These are phyloP conservation scores for Serranus cabrilla DNA, from an alignment of 2,797 vertebrate species.

Conservation along the genomic window DNA sequence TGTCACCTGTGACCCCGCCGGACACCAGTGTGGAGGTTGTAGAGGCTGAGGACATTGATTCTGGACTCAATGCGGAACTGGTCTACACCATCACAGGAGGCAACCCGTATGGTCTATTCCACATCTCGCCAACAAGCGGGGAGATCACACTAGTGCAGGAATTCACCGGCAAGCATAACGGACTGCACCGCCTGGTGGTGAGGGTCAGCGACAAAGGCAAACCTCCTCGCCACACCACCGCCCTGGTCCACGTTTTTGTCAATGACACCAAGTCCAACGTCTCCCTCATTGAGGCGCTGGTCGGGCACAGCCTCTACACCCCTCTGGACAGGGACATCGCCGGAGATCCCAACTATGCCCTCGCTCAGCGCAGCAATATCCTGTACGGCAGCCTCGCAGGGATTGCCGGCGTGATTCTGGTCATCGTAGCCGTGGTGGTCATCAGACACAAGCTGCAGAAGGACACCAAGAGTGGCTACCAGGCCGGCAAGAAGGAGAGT, in stretches of 20 bases:
- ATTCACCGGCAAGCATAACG: conserved; percentile 93
- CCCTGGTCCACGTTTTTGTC: conserved; percentile 95
- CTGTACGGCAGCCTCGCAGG: conserved; percentile 93
- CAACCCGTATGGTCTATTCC: conserved; percentile 96
- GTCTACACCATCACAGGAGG: conserved; percentile 93
- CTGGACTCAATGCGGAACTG: conserved; percentile 92
- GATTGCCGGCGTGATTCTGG: conserved; percentile 91
- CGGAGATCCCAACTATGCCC: conserved; percentile 93
- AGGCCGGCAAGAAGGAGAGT: conserved; percentile 97
- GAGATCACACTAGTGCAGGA: conserved; percentile 94
- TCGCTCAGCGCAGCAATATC: conserved; percentile 92
- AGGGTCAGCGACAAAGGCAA: conserved; percentile 94
- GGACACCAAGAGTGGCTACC: conserved; percentile 97
- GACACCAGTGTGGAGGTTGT: conserved; percentile 93
- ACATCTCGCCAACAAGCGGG: conserved; percentile 91
- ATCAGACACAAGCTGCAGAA: conserved; percentile 94
- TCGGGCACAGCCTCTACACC: conserved; percentile 96
- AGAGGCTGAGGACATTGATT: conserved; percentile 96
- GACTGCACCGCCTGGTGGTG: conserved; percentile 95
- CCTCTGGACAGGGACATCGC: conserved; percentile 96
- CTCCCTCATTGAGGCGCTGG: conserved; percentile 92
- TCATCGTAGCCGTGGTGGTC: conserved; percentile 93
- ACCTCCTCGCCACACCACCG: conserved; percentile 92
- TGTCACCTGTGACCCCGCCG: conserved; percentile 88
- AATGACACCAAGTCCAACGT: conserved; percentile 95